phyloP scores from a whole-genome alignment of 1,140 invertebrate genomes.

The Drosophila equinoxialis region DNA sequence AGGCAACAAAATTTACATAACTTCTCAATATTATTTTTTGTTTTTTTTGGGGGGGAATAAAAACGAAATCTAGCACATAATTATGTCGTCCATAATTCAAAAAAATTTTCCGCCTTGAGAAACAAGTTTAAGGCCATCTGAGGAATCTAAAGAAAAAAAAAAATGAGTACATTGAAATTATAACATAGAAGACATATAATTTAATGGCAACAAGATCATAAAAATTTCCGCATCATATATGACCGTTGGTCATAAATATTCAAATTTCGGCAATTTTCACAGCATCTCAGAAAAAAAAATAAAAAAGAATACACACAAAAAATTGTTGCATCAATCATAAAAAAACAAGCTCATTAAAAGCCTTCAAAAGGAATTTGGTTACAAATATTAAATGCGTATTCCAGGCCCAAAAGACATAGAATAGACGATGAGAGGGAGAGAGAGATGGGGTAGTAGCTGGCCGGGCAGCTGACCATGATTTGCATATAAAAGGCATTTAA shows the following conservation, averaged over 20 bases:
- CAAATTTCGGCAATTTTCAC: conserved; percentile 61
- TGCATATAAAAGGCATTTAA: conserved; percentile 82
- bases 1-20: conserved; percentile 55
- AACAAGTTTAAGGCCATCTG: conserved; percentile 60
- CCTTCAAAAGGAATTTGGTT: conserved; percentile 59
- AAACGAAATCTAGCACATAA: conserved; percentile 48
- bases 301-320: conserved; percentile 42
- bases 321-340: conserved; percentile 71
- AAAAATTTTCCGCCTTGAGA: conserved; percentile 58
- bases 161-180: conserved; percentile 17
- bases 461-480: conserved; percentile 66
- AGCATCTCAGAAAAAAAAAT: conserved; percentile 23
- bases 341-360: conserved; percentile 71
- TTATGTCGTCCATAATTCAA: conserved; percentile 58
- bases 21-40: conserved; percentile 19
- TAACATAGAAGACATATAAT: conserved; percentile 39
- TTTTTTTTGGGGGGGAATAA: not conserved
- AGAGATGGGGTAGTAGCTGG: conserved; percentile 37
- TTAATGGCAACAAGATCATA: conserved; percentile 67
- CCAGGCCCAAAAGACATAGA: not conserved
- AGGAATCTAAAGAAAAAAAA: conserved; percentile 25
- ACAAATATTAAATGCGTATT: conserved; percentile 32
- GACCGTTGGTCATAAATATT: conserved; percentile 83
- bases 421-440: not conserved
- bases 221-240: conserved; percentile 80